Base-by-base conservation (phyloP, 1,140 invertebrate genomes). In the Leptestheria dahalacensis region DNA sequence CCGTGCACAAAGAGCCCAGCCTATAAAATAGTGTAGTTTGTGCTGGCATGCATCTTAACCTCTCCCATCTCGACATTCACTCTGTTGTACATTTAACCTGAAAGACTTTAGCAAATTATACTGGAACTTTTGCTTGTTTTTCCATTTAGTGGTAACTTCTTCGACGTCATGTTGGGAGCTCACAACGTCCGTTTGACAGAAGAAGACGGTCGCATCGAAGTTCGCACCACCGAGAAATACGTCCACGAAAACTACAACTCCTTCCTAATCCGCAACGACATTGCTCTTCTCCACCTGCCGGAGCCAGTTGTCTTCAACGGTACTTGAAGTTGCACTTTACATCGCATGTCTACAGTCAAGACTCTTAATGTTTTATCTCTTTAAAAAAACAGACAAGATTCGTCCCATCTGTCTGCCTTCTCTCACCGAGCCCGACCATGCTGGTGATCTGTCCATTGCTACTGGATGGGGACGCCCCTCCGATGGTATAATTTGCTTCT, bases 221-320 rank as follows among this genome's bases (percentile, higher is more conserved):
- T 66, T 15, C 61, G 54, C 10, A 56, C 61, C 9, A 70, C 62
- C 3, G 68, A 69, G 49, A 73, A 74, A 57, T 68, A 71, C 51
- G 69, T 74, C n/a, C 77, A 78, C 62, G 69, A 71, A 57, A 68
- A 71, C 10, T 78, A 73, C 70, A 71, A 72, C 68, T 66, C 70
- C 0, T 63, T 64, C 15, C 64, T 67, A 0, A 62, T 74, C 10
- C 68, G 71, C 55, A 75, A 78, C 65, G 79, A 81, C 64, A 74
- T 81, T 48, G 77, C 78, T n/a, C 59, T 81, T 18, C 68, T 81
- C 15, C 67, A 70, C 46, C 66, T 82, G 12, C 72, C 74, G 12
- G 61, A 67, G 59, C 64, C 72, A 2, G 71, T 79, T 15, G 66
- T 68, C 25, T 73, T 75, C n/a, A 73, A 71, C 51, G 72, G 75